Evolutionary conservation across 2,113 vertebrate species (phyloP), one percentile per base, ranked within the genome.

Genomic region (Microtus richardsoni): DNA sequence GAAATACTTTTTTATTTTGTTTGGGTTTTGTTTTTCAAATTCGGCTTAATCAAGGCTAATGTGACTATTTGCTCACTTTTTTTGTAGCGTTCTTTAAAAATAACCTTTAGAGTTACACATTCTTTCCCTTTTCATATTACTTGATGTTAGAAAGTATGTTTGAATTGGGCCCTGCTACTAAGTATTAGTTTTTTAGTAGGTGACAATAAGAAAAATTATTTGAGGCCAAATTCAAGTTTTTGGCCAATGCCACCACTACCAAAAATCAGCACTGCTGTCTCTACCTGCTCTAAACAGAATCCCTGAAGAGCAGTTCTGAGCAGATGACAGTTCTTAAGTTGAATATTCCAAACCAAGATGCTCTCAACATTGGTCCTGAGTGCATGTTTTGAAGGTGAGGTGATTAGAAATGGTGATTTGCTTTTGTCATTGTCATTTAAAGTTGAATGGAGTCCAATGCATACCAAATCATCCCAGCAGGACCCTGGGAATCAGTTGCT

Each of bases 341-440:
- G 80, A 28, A 77, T 10, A 64, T 92, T 66, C 87, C 33, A 91
- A 64, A 52, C 41, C 71, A 47, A 83, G 60, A 47, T 36, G 5
- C 6, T 89, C 75, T 74, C 44, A 49, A 28, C 58, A 79, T 87
- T 52, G n/a, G 71, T 75, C 54, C 44, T 58, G 21, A 82, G 82
- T 71, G 8, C 13, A 7, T 79, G n/a, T 88, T 14, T 66, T 83
- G 70, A 95, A 89, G 92, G 75, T 82, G 33, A 92, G 52, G n/a
- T 85, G 39, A 91, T 71, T 93, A 70, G 85, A 66, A 62, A 11
- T 66, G 77, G 71, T 96, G 73, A 84, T 90, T 98, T 54, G 30
- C 71, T 89, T 77, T 93, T 86, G 78, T 95, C 96, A 85, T 83
- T 84, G 60, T 96, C 93, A 90, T 92, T 97, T 97, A 96, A 89